Evolutionary conservation across 2,113 vertebrate genomes (phyloP), one percentile per base, ranked within the genome.

Genomic region (Orientallactaga bullata): DNA sequence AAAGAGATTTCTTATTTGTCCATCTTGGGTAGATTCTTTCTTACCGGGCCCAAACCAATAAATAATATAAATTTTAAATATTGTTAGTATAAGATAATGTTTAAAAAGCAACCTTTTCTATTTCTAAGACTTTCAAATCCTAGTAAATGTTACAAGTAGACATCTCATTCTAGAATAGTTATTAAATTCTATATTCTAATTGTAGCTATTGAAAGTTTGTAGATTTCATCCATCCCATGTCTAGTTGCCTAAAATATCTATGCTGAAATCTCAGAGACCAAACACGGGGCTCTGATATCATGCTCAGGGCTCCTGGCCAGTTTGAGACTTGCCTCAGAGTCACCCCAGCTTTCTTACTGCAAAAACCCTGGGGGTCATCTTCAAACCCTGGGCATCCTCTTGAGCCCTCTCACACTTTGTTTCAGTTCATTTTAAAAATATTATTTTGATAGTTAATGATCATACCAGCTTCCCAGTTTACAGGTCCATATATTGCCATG

Each of bases 61-160:
- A 82, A 58, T 74, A 68, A 71, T 94, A 82, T 5, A 71, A 24
- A 71, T 35, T 94, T 88, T 55, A 77, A 88, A 84, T 93, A 80
- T 72, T 95, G 17, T 37, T 83, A 69, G 5, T 69, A 1, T 83
- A 86, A 60, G 10, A 82, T 90, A 71, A 28, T 63, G 87, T 63
- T 51, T 11, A 28, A 83, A 80, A 73, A 81, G 24, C 42, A 28
- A 13, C 0, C 10, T 12, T 55, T 55, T 10, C 7, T 6, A 47
- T 6, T 71, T 28, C 21, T 66, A 87, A 81, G 39, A 37, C 2
- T 4, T 10, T 26, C 7, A 88, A 72, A 68, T 77, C 1, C 51
- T 21, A 42, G 10, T 71, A 37, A 78, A 66, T 28, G 82, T 78
- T 63, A 66, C 4, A 82, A 51, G 17, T 39, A 79, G 47, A 90